These are phyloP conservation scores for Campylorhamphus procurvoides DNA, from an alignment of 2,113 vertebrate genomes.

Conservation along the genomic window DNA sequence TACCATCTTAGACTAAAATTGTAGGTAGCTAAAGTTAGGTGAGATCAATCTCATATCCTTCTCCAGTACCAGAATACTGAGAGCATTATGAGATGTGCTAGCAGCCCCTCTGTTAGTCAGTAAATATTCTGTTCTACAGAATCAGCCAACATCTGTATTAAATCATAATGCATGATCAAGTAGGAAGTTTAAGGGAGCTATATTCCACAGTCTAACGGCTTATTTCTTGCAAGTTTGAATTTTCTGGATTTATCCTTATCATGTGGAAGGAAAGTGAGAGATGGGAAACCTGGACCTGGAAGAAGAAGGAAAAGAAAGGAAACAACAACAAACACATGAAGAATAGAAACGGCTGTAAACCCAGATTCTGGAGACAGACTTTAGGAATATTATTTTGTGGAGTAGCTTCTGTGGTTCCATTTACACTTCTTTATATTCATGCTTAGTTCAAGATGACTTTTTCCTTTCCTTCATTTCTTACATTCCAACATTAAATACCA, in stretches of 20 bases:
- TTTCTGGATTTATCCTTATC: background rate
- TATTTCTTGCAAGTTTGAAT: background rate
- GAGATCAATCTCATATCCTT: background rate
- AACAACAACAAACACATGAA: background rate
- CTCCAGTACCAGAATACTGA: background rate
- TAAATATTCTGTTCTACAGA: background rate
- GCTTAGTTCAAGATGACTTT: background rate
- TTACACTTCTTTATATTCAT: background rate
- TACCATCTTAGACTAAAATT: background rate
- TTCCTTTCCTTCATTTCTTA: background rate
- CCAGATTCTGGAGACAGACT: background rate
- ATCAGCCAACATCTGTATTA: background rate
- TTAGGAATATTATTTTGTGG: background rate
- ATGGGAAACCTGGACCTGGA: background rate
- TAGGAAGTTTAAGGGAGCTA: background rate
- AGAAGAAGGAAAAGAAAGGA: background rate
- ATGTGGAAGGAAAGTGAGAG: background rate
- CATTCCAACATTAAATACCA: background rate
- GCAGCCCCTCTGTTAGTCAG: background rate
- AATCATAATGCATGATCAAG: background rate
- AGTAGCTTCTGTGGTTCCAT: background rate
- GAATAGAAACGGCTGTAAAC: background rate
- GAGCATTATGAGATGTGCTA: background rate
- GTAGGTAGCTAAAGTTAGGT: background rate
- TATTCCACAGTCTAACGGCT: background rate